These are phyloP conservation scores for Radopholus similis DNA, from an alignment of 1,140 invertebrate genomes.

Conservation along the genomic window DNA sequence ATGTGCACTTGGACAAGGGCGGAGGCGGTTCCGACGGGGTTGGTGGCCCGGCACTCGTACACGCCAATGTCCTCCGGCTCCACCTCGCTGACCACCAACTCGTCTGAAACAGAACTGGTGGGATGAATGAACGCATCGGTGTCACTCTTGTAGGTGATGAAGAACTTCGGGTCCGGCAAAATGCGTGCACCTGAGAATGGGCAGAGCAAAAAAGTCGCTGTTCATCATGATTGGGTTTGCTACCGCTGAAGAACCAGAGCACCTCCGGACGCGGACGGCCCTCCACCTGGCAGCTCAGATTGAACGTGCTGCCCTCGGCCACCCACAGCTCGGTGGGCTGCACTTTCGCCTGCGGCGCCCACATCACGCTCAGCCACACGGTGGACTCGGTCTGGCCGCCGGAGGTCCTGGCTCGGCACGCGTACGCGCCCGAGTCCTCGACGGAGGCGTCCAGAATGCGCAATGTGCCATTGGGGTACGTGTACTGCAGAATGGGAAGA, in stretches of 20 bases:
- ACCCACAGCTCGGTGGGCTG: slow-evolving; percentile 42
- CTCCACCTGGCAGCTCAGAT: slow-evolving; percentile 34
- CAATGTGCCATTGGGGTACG: slow-evolving; percentile 52
- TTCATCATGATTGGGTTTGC: background rate
- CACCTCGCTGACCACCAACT: slow-evolving; percentile 55
- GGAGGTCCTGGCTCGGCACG: slow-evolving; percentile 43
- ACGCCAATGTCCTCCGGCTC: slow-evolving; percentile 61
- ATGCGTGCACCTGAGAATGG: slow-evolving; percentile 22
- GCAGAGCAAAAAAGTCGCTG: background rate
- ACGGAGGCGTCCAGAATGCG: slow-evolving; percentile 37
- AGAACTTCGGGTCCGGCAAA: slow-evolving; percentile 40
- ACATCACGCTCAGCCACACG: slow-evolving; percentile 37
- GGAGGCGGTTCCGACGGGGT: slow-evolving; percentile 62
- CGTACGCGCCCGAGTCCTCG: slow-evolving; percentile 42
- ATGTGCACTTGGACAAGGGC: slow-evolving; percentile 44
- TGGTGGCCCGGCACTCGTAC: slow-evolving; percentile 64
- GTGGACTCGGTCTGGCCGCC: slow-evolving; percentile 48
- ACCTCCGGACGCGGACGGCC: slow-evolving; percentile 47
- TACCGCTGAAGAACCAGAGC: slow-evolving; percentile 49
- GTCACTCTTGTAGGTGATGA: slow-evolving; percentile 50
- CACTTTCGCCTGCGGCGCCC: slow-evolving; percentile 36
- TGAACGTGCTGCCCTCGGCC: slow-evolving; percentile 33
- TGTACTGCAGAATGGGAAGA: slow-evolving; percentile 26
- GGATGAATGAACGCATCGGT: background rate
- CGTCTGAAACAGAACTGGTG: slow-evolving; percentile 24